Evolutionary conservation across 1,140 invertebrate species (phyloP).

Genomic region (Fopius arisanus): DNA sequence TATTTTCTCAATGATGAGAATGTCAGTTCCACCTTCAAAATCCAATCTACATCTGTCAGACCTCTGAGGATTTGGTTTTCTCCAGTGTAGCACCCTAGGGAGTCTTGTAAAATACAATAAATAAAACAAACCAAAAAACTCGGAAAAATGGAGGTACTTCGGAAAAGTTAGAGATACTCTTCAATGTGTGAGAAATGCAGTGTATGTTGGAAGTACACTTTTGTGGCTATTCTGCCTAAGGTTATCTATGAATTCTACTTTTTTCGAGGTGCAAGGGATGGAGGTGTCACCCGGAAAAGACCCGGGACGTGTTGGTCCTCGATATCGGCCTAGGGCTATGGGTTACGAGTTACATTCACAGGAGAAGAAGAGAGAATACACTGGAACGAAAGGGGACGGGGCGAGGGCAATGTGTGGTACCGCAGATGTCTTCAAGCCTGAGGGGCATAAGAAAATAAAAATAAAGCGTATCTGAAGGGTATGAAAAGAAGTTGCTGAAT

Average conservation of each 20-base stretch:
- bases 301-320: not conserved
- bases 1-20: not conserved
- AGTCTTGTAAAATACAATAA: not conserved
- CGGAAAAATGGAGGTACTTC: not conserved
- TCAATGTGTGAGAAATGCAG: not conserved
- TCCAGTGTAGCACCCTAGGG: not conserved
- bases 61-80: not conserved
- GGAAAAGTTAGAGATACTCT: not conserved
- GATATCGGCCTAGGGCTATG: slow-evolving; percentile 10
- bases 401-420: not conserved
- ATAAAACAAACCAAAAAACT: not conserved
- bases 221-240: slow-evolving; percentile 5
- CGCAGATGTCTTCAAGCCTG: not conserved
- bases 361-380: not conserved
- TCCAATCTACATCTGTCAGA: not conserved
- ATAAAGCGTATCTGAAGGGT: not conserved
- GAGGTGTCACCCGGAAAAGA: not conserved
- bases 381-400: not conserved
- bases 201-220: slow-evolving; percentile 4
- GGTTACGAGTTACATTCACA: not conserved
- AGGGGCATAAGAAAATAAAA: not conserved
- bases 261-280: not conserved
- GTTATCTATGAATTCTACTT: not conserved
- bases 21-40: not conserved
- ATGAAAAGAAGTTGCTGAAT: not conserved